Evolutionary conservation across 2,797 vertebrate species (phyloP), one percentile per base, ranked within the genome.

Genomic region (Dicrostonyx torquatus): DNA sequence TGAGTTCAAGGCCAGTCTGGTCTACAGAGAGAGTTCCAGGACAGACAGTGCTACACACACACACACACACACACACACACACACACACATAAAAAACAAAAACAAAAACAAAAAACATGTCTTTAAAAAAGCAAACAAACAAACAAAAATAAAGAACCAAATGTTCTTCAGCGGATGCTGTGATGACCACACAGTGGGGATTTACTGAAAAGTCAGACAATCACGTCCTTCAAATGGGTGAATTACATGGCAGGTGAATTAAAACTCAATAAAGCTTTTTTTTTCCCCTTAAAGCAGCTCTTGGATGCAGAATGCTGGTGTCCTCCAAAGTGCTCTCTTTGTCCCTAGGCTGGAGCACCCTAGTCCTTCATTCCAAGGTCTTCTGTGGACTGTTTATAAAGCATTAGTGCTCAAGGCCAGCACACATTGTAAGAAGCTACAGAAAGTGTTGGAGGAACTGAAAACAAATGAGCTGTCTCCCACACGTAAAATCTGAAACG

Each of bases 401-500:
- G 91, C n/a, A 75, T 83, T 34, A 89, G 12, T 5, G 24, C 9
- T 48, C 86, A 83, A 78, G 24, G 73, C 55, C 89, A 78, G 1
- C 6, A 18, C 76, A 26, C 43, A 6, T 79, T 48, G 20, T 89
- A 43, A 87, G 31, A 53, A 84, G n/a, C 64, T 48, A 40, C 2
- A 9, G 77, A n/a, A 94, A 91, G 60, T 45, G 26, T 79, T n/a
- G 37, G 91, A 96, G 76, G 45, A 66, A 60, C 45, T 70, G 18
- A n/a, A 92, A 70, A 87, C 77, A 90, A 94, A 73, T 77, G 22
- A 13, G 37, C 82, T 77, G 31, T 20, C 90, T 79, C 80, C 53
- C 79, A 48, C 40, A 53, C 48, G 50, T 48, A 43, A 93, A 88
- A 89, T 79, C 60, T 26, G 50, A 85, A 96, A n/a, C n/a, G n/a